Base-by-base conservation (phyloP, 2,888 invertebrate genomes). In the Hydrotaea diabolus region DNA sequence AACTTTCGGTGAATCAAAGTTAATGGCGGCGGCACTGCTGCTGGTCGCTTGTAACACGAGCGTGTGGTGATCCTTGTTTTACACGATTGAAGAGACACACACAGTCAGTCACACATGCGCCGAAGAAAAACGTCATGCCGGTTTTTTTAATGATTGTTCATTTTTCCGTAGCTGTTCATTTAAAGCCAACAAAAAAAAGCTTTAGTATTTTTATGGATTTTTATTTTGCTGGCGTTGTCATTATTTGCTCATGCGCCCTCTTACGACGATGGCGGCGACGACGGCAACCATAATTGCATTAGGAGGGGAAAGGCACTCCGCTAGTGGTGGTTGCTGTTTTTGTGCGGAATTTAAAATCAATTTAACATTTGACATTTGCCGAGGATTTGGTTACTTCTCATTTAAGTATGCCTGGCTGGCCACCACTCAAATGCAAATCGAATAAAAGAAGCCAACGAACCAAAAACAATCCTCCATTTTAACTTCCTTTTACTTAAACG, bases 321-420 rank as follows among this genome's bases (percentile, higher is more conserved):
- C 55, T 15, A 43, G 43, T 43, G 31, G 71, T 36, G 21, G 64
- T 64, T n/a, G n/a, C n/a, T n/a, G n/a, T 66, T 39, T 66, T 66
- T 55, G n/a, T 46, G n/a, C 64, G 66, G 59, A 62, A 62, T 77
- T 77, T 82, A 55, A 66, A 19, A 31, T 53, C 69, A 71, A 77
- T 80, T 85, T 80, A 82, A 81, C 82, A 55, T 85, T 82, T 82
- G 79, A 77, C 79, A 80, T 85, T 85, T 85, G 78, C n/a, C 71
- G 69, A 64, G 49, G 59, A 74, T 82, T 85, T 76, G 57, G 75
- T 81, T 83, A 74, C 53, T 17, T 19, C 43, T 74, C 13, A 49
- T 69, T 46, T 59, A 72, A 78, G 64, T 73, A 36, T 7, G 31
- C 7, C 31, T 31, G 31, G 31, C 31, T 71, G 62, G 23, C 66